These are phyloP conservation scores for Sebastes oblongus DNA, from an alignment of 2,797 vertebrate genomes.

Conservation along the genomic window DNA sequence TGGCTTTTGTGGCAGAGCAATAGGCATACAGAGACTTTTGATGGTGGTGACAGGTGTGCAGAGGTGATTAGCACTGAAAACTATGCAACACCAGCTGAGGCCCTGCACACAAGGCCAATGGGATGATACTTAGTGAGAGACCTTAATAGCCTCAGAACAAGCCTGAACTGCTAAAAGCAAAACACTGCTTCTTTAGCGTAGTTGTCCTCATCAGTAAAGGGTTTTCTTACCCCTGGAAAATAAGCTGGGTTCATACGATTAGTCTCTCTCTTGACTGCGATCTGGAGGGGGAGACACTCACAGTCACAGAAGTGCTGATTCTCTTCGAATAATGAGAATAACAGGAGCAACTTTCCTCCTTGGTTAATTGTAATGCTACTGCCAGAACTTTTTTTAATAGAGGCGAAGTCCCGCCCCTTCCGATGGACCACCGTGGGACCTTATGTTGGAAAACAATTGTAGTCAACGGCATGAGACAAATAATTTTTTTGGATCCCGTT, in stretches of 20 bases:
- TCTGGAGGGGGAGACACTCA: slow-evolving; percentile 8
- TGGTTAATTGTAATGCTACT: slow-evolving; percentile 46
- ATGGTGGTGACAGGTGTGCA: background rate
- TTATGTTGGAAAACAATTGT: rapidly evolving
- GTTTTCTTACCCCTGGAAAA: background rate
- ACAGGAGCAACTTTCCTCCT: slow-evolving; percentile 21
- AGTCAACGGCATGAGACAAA: too few relatives aligned
- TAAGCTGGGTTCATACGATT: slow-evolving; percentile 9
- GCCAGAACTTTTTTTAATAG: slow-evolving; percentile 15
- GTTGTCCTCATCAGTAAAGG: background rate
- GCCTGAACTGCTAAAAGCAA: background rate
- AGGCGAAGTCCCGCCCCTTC: too few relatives aligned
- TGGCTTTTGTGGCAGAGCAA: background rate
- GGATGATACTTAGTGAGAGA: background rate
- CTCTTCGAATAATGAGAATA: slow-evolving; percentile 36
- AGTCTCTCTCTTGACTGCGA: background rate
- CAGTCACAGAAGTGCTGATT: slow-evolving; percentile 14
- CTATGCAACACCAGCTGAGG: slow-evolving; percentile 7
- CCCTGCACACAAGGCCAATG: background rate
- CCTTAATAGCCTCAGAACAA: background rate
- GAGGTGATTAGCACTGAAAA: slow-evolving; percentile 25
- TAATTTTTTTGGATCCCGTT: too few relatives aligned
- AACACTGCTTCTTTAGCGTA: background rate
- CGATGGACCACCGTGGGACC: too few relatives aligned
- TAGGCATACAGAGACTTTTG: background rate